phyloP scores from a whole-genome alignment of 2,797 vertebrate genomes.

The Cossypha heuglini region DNA sequence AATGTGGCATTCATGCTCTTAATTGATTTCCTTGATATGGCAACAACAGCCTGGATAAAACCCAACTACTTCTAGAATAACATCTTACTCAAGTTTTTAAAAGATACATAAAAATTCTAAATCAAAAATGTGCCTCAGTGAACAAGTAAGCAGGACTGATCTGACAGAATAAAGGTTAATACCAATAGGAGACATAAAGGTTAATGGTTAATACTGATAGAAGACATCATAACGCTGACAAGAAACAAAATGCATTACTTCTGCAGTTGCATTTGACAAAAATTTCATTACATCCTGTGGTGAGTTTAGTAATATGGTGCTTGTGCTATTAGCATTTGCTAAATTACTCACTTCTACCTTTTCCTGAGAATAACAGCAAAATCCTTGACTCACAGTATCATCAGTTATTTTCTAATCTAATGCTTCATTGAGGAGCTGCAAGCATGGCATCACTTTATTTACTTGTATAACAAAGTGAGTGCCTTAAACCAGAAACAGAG shows the following conservation, averaged over 20 bases:
- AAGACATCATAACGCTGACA: slow-evolving; percentile 26
- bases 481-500: slow-evolving; percentile 2
- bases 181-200: slow-evolving; percentile 16
- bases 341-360: slow-evolving; percentile 71
- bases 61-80: background rate
- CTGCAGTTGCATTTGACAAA: slow-evolving; percentile 36
- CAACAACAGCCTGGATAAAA: background rate
- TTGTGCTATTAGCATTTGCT: slow-evolving; percentile 65
- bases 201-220: slow-evolving; percentile 38
- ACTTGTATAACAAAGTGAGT: background rate
- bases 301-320: slow-evolving; percentile 31
- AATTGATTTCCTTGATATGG: background rate
- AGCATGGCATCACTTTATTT: background rate
- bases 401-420: slow-evolving; percentile 72
- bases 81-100: background rate
- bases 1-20: background rate
- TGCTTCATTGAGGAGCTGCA: slow-evolving; percentile 52
- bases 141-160: slow-evolving; percentile 55
- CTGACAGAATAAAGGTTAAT: slow-evolving; percentile 15
- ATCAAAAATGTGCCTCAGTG: slow-evolving; percentile 68
- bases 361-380: slow-evolving; percentile 66
- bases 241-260: slow-evolving; percentile 45
- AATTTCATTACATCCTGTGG: slow-evolving; percentile 47
- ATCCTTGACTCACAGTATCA: slow-evolving; percentile 48
- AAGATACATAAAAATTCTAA: slow-evolving; percentile 32